Base-by-base conservation (phyloP, 2,888 invertebrate genomes). In the Nineta flava region DNA sequence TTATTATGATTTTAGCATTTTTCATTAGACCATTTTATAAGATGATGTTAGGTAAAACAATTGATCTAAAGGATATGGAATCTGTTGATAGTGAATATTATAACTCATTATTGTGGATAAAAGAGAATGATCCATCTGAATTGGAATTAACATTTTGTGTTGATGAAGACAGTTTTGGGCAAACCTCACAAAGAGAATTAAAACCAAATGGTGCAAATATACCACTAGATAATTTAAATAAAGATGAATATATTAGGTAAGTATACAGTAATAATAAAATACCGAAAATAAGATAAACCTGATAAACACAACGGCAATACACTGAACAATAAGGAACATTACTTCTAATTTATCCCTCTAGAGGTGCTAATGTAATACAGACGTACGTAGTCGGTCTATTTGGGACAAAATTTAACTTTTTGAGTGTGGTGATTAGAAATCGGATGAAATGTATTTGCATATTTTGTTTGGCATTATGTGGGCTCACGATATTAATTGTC, bases 11-110 rank as follows among this genome's bases (percentile, higher is more conserved):
- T 72, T 4, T 69, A 91, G 95, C 95, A 46, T 99, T 97, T 72
- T 99, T 99, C 73, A 97, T 99, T 71, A 85, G 97, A 64, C 97
- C 99, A 50, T 97, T 99, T 72, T 99, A 99, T 73, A 99, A 99
- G 73, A 97, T 99, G 97, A 96, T 99, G 96, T 71, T 99, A 59
- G 83, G 84, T 54, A 96, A 96, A 72, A 70, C 81, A 46, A 97
- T 97, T 54, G 90, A 90, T 60, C 71, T 99, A 46, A 86, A 87
- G 62, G 97, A 99, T 67, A 97, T 99, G 97, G 97, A 99, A 72
- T 91, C 94, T 5, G 97, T 99, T 12, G 99, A 99, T 68, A 86
- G 93, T 2, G 97, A 97, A 69, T 99, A 99, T 68, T 95, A 94
- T 68, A 97, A 97, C 70, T 97, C 97, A 1, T 73, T 99, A 50